phyloP scores from a whole-genome alignment of 2,113 vertebrate genomes.

The Seriola aureovittata region DNA sequence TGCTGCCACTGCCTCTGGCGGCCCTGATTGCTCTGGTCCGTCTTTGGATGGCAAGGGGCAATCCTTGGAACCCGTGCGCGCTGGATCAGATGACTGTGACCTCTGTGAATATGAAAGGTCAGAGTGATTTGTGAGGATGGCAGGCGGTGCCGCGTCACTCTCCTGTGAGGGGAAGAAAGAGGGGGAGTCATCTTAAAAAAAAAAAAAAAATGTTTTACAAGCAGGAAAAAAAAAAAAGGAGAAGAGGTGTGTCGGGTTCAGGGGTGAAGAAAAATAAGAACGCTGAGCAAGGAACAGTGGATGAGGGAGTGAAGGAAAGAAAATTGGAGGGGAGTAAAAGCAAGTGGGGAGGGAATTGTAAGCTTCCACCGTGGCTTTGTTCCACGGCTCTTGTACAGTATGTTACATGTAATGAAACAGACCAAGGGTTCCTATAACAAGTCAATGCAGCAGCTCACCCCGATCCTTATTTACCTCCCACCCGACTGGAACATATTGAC shows the following conservation, averaged over 20 bases:
- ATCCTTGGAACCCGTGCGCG: conserved; percentile 8
- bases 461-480: conserved; percentile 52
- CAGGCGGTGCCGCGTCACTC: conserved; percentile 29
- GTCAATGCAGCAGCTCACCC: conserved; percentile 51
- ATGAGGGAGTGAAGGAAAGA: conserved; percentile 48
- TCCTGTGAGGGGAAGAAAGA: background rate
- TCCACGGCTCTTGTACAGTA: conserved; percentile 41
- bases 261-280: conserved; percentile 4
- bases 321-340: conserved; percentile 46
- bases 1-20: conserved; percentile 7
- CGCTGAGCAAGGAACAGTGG: conserved; percentile 4
- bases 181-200: conserved; percentile 14
- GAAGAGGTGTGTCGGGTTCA: conserved; percentile 23
- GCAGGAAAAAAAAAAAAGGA: background rate
- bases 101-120: conserved; percentile 65
- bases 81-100: conserved; percentile 47
- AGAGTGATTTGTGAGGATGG: conserved; percentile 74
- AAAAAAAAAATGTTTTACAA: conserved; percentile 31
- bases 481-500: conserved; percentile 34
- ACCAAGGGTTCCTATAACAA: conserved; percentile 44
- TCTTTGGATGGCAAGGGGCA: conserved; percentile 23
- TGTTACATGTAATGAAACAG: conserved; percentile 63
- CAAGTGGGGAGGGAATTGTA: conserved; percentile 48
- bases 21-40: conserved; percentile 13
- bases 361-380: conserved; percentile 60